Evolutionary conservation across 2,113 vertebrate genomes (phyloP), one percentile per base, ranked within the genome.

Genomic region (Psittacus erithacus): DNA sequence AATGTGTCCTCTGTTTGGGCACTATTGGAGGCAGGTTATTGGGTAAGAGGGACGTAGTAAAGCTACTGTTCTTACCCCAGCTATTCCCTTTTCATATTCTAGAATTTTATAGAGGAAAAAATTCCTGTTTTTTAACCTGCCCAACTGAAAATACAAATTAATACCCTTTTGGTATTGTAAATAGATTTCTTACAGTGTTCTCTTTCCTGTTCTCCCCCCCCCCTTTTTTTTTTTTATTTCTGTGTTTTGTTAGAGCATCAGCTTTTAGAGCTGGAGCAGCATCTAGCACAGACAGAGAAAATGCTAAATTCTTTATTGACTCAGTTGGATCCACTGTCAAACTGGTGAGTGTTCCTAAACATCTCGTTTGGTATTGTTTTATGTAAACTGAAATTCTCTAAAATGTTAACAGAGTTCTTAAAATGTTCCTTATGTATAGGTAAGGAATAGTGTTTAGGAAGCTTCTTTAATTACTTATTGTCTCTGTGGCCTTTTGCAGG

Each of bases 261-360:
- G 93, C 97, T 99, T 94, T 98, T 98, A 68, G 98, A 99, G 95
- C 91, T 99, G 92, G 99, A 99, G 92, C 98, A 98, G 87, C 97
- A 99, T 82, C 97, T 99, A 33, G 98, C 98, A 8, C 98, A 99
- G 65, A 99, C 99, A 3, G 99, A 99, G 93, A 98, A 98, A 97
- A 99, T 99, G 99, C 97, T 99, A 43, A 99, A 99, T 95, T 99
- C 99, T 82, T 98, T 99, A 94, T 97, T 99, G 83, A 99, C 98
- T 41, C 99, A 99, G 85, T 96, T 99, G 90, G 99, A 99, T 95
- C 99, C 99, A 20, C 97, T 99, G 64, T 99, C 99, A 44, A 99
- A 98, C 96, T 99, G 99, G 99, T 99, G 92, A 98, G 98, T 95
- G 63, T 50, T 91, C 83, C 43, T 71, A 43, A 70, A 77, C 18